These are phyloP conservation scores for Lycophotia porphyrea DNA, from an alignment of 2,888 invertebrate species.

Conservation along the genomic window DNA sequence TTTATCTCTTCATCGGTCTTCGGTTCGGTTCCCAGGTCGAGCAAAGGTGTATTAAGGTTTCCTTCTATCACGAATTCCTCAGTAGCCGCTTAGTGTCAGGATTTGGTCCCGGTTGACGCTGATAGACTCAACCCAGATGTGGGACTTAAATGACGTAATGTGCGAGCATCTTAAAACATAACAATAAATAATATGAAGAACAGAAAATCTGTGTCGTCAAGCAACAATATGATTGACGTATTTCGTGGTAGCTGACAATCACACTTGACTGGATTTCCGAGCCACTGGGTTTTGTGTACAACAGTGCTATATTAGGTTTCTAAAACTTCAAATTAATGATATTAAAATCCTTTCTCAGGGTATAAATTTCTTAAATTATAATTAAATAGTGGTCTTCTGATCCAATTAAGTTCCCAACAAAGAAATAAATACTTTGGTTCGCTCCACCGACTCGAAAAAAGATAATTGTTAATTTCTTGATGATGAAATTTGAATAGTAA, in stretches of 20 bases:
- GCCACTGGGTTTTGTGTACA: conserved; percentile 26
- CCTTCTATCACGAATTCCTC: not conserved
- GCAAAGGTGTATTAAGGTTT: not conserved
- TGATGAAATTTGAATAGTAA: not conserved
- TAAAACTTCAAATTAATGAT: not conserved
- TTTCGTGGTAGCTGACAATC: conserved; percentile 10
- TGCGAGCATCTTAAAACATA: not conserved
- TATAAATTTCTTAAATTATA: not conserved
- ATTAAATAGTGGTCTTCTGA: not conserved
- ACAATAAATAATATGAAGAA: not conserved
- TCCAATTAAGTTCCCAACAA: not conserved
- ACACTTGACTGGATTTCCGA: conserved; percentile 45
- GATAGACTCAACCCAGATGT: not conserved
- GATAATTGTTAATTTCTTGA: not conserved
- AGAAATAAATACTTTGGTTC: not conserved
- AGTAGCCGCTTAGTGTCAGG: not conserved
- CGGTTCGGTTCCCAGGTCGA: not conserved
- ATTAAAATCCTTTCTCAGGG: not conserved
- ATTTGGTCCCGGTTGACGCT: not conserved
- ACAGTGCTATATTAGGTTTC: conserved; percentile 37
- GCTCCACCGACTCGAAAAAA: not conserved
- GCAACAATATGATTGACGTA: conserved; percentile 15
- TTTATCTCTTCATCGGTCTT: not conserved
- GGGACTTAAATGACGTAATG: not conserved
- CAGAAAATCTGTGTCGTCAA: not conserved